Conservation (phyloP, 2,888 invertebrate species). For the Cephalotes varians region DNA sequence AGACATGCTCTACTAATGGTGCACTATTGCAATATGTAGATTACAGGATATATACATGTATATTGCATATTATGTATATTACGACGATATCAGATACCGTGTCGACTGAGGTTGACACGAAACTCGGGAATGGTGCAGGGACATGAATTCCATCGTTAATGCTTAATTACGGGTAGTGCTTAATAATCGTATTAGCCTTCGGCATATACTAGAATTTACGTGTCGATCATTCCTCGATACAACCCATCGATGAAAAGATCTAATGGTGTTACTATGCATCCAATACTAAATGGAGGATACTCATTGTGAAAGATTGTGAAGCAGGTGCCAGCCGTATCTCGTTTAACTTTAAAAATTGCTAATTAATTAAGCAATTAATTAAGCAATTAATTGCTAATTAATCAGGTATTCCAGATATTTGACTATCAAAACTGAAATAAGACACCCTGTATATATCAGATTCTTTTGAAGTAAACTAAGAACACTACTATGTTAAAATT, state of each 20-base stretch:
- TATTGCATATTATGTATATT: slow-evolving; percentile 60
- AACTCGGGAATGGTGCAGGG: slow-evolving; percentile 65
- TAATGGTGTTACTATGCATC: neutral
- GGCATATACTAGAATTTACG: slow-evolving; percentile 61
- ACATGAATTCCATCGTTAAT: slow-evolving; percentile 72
- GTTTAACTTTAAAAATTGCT: neutral
- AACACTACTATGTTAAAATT: neutral
- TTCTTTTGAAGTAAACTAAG: neutral
- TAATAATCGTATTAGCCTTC: slow-evolving; percentile 68
- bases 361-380: neutral
- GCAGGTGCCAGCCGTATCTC: neutral
- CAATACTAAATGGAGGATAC: neutral
- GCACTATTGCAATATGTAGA: slow-evolving; percentile 51
- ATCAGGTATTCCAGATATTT: too few relatives aligned
- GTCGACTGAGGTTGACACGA: slow-evolving; percentile 68
- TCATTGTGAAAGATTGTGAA: neutral
- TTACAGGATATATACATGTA: slow-evolving; percentile 42
- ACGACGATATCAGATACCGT: slow-evolving; percentile 65
- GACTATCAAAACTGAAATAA: too few relatives aligned
- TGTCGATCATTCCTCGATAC: slow-evolving; percentile 56
- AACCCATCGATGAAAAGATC: slow-evolving; percentile 41
- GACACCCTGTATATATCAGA: neutral
- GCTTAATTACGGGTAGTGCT: slow-evolving; percentile 73
- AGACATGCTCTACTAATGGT: slow-evolving; percentile 53
- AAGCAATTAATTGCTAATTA: too few relatives aligned